Evolutionary conservation across 2,888 invertebrate species (phyloP), one percentile per base, ranked within the genome.

Genomic region (Nomada hirtipes): DNA sequence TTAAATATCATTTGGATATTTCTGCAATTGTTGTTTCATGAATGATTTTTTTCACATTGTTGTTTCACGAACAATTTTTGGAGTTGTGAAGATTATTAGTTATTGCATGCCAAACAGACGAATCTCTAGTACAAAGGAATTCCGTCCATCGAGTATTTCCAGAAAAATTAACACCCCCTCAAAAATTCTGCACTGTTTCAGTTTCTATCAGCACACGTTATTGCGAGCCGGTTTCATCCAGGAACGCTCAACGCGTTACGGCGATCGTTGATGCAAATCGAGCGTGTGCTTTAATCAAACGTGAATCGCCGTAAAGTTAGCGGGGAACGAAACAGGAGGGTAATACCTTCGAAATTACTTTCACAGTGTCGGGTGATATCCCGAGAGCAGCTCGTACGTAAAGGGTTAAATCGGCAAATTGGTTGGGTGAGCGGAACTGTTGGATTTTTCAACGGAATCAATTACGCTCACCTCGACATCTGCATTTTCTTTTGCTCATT

Each of bases 401-500:
- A 73, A 59, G 44, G 55, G 60, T 61, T 47, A 61, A 74, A 74
- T 68, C 20, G 61, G 47, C n/a, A 47, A 70, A 76, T 60, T 26
- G 50, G 23, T 44, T 2, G 69, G 70, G 53, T 36, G 60, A 76
- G 60, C 50, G 53, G 65, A 44, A 53, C 11, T n/a, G 60, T 2
- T 13, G n/a, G 20, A 26, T 61, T 44, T 47, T 68, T 44, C 44
- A 13, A 15, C 36, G 26, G 44, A 67, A 78, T 23, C 73, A 63
- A 73, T 63, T 69, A 53, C 59, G 13, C 29, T 59, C 61, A 20
- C 53, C 18, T 52, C 7, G 65, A 63, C 53, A 50, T 59, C 68
- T 61, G 74, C 67, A 59, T 75, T 63, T 52, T 53, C 18, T 79
- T 55, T 60, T 69, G 11, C 79, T 68, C 47, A 64, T 55, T 60